Percentiles rank a stretch among this genome's conserved stretches.
phyloP scores from a whole-genome alignment of 1,140 invertebrate species.

The Temnothorax curvispinosus region DNA sequence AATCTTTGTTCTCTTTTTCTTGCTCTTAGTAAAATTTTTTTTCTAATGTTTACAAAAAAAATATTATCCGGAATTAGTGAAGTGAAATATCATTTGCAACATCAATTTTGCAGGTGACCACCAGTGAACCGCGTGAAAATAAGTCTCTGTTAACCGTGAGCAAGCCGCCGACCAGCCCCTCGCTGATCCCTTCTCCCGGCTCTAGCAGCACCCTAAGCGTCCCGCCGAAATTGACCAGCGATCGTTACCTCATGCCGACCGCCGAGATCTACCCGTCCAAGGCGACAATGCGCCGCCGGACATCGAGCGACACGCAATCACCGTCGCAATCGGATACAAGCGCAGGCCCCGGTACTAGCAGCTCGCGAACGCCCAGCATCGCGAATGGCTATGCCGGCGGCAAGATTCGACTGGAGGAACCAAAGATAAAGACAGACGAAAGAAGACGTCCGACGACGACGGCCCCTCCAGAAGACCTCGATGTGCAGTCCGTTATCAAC shows the following conservation, averaged over 20 bases:
- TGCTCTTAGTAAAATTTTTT: neutral
- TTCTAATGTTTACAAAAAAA: neutral
- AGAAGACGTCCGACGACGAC: conserved; percentile 55
- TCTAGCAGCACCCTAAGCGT: conserved; percentile 46
- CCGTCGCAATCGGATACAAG: conserved; percentile 59
- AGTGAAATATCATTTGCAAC: neutral
- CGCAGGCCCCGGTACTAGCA: conserved; percentile 8
- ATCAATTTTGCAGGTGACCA: conserved; percentile 48
- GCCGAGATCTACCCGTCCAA: conserved; percentile 76
- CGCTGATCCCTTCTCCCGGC: conserved; percentile 51
- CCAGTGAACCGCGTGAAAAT: conserved; percentile 67
- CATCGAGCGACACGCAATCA: conserved; percentile 68
- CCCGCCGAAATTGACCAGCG: conserved; percentile 52
- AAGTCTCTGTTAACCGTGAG: conserved; percentile 75
- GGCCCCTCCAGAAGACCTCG: conserved; percentile 72
- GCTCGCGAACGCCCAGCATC: conserved; percentile 48
- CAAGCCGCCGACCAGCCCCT: conserved; percentile 70
- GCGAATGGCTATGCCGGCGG: conserved; percentile 56
- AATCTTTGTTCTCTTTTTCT: neutral
- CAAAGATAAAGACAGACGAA: conserved; percentile 50
- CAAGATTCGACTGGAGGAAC: conserved; percentile 52
- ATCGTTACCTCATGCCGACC: conserved; percentile 70
- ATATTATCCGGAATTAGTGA: neutral
- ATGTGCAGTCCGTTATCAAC: conserved; percentile 84
- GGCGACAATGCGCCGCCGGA: conserved; percentile 71